These are phyloP conservation scores for Pocota personata DNA, from an alignment of 2,888 invertebrate genomes.

Conservation along the genomic window DNA sequence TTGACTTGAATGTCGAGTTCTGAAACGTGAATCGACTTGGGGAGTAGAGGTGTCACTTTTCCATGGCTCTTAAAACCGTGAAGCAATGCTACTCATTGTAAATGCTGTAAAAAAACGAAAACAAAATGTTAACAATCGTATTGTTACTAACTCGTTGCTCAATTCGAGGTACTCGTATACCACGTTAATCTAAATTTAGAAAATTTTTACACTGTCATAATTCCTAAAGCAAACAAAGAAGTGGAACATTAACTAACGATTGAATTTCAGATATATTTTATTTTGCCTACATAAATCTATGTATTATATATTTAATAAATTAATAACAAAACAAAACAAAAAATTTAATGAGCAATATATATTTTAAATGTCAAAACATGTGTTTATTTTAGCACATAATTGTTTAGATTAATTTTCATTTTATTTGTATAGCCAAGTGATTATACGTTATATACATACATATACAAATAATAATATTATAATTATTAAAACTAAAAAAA, in stretches of 20 bases:
- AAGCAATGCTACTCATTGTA: too few species aligned
- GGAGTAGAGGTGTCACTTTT: too few species aligned
- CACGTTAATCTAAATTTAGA: too few species aligned
- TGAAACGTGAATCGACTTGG: too few species aligned
- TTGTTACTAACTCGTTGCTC: too few species aligned
- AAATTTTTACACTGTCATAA: too few species aligned
- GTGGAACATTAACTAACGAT: neutral
- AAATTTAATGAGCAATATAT: constrained; percentile 4
- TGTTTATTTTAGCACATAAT: constrained; percentile 2
- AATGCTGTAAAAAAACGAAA: too few species aligned
- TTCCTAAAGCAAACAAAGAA: neutral
- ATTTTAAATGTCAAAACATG: constrained; percentile 23
- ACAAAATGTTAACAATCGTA: too few species aligned
- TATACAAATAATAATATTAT: constrained; percentile 4
- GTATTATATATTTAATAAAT: neutral
- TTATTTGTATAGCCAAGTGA: constrained; percentile 56
- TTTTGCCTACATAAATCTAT: too few species aligned
- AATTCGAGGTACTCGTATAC: too few species aligned
- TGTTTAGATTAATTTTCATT: constrained; percentile 21
- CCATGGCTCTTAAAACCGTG: too few species aligned
- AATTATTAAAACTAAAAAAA: neutral
- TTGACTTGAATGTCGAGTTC: too few species aligned
- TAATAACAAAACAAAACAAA: neutral
- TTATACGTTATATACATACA: constrained; percentile 19
- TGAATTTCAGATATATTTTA: neutral